These are phyloP conservation scores for Sturmia bella DNA, from an alignment of 2,888 invertebrate genomes.

Conservation along the genomic window DNA sequence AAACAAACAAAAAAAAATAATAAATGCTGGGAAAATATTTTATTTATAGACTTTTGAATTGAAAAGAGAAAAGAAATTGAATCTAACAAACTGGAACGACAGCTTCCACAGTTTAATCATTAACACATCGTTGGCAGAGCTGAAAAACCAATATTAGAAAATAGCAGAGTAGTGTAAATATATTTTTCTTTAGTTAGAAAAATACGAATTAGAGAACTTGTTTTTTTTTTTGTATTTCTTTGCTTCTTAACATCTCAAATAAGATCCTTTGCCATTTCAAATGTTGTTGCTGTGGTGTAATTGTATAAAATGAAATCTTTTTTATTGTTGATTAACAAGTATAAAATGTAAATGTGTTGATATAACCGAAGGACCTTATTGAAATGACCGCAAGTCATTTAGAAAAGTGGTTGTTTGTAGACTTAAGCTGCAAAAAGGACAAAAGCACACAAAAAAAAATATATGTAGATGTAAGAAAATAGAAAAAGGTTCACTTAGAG, in stretches of 20 bases:
- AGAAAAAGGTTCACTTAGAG: constrained; percentile 42
- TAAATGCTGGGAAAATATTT: constrained; percentile 48
- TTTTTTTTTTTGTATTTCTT: background rate
- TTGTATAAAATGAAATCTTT: constrained; percentile 28
- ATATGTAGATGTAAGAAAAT: too few relatives aligned
- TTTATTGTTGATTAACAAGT: constrained; percentile 66
- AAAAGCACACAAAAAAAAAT: background rate
- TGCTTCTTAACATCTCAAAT: background rate
- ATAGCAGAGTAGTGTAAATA: constrained; percentile 21
- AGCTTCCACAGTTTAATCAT: constrained; percentile 51
- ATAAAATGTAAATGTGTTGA: constrained; percentile 64
- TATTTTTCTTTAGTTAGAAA: constrained; percentile 1
- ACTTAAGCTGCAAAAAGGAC: background rate
- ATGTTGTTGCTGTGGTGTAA: background rate
- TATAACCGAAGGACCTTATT: constrained; percentile 63
- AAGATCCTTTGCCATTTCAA: background rate
- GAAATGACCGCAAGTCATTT: constrained; percentile 69
- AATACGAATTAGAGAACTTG: constrained; percentile 41
- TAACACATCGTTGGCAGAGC: constrained; percentile 60
- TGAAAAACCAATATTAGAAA: constrained; percentile 62
- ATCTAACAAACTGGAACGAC: constrained; percentile 63
- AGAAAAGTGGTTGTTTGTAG: constrained; percentile 50
- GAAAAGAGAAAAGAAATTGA: constrained; percentile 28
- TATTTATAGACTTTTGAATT: constrained; percentile 33
- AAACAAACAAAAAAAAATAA: background rate